These are phyloP conservation scores for Leptinotarsa tumamoca DNA, from an alignment of 2,888 invertebrate genomes.

Conservation along the genomic window DNA sequence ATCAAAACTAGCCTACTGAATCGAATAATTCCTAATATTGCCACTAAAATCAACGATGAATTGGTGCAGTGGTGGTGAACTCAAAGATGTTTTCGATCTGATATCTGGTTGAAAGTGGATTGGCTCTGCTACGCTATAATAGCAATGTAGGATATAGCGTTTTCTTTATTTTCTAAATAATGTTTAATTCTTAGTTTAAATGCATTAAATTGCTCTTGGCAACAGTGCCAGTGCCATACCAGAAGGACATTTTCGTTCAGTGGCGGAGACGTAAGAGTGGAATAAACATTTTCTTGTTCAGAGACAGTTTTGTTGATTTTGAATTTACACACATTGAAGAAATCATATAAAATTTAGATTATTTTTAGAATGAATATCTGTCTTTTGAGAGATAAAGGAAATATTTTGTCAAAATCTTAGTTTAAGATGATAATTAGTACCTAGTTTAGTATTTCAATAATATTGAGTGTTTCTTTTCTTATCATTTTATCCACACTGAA, in stretches of 20 bases:
- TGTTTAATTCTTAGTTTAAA: too few species aligned
- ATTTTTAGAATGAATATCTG: neutral
- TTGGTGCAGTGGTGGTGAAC: too few species aligned
- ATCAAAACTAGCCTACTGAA: too few species aligned
- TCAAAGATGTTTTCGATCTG: too few species aligned
- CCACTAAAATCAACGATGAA: too few species aligned
- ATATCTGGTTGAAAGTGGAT: too few species aligned
- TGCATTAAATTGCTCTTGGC: too few species aligned
- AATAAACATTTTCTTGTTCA: neutral
- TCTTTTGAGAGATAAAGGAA: neutral
- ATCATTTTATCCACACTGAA: conserved; percentile 1
- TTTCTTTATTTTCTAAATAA: too few species aligned
- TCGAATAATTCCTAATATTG: too few species aligned
- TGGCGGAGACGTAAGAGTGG: neutral
- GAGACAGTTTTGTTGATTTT: neutral
- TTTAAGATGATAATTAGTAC: neutral
- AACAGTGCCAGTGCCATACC: too few species aligned
- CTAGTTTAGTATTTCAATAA: neutral
- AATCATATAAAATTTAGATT: neutral
- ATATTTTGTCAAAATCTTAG: neutral
- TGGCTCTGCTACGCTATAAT: too few species aligned
- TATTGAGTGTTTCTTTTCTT: neutral
- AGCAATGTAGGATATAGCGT: too few species aligned
- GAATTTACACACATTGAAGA: neutral
- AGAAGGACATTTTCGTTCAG: neutral